These are phyloP conservation scores for Chelon labrosus DNA, from an alignment of 2,797 vertebrate species.

Conservation along the genomic window DNA sequence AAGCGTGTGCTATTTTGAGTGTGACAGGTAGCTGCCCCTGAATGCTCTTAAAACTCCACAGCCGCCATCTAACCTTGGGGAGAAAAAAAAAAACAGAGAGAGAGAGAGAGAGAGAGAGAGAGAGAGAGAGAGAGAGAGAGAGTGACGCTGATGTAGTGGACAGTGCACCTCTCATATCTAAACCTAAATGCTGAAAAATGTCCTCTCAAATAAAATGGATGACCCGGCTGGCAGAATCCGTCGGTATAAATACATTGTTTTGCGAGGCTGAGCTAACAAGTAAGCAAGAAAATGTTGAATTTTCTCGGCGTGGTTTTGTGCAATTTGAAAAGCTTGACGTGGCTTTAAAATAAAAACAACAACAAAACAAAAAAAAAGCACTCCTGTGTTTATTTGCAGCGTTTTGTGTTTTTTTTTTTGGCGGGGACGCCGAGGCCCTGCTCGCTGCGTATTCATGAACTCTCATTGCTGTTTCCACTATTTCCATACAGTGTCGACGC, in stretches of 20 bases:
- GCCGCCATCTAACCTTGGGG: constrained; percentile 75
- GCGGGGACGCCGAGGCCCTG: constrained; percentile 38
- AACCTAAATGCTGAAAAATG: constrained; percentile 83
- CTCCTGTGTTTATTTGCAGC: constrained; percentile 68
- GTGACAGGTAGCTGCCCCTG: constrained; percentile 56
- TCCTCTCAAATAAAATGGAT: constrained; percentile 79
- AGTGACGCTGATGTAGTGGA: constrained; percentile 80
- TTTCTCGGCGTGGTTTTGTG: constrained; percentile 54
- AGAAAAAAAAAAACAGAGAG: neutral
- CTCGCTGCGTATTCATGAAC: constrained; percentile 72
- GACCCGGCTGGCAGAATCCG: constrained; percentile 51
- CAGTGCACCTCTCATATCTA: constrained; percentile 67
- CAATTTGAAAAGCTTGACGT: constrained; percentile 64
- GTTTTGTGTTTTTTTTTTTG: constrained; percentile 50
- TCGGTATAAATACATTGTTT: constrained; percentile 75
- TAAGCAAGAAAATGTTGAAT: constrained; percentile 63
- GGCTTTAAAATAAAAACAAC: constrained; percentile 27
- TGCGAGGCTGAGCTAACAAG: constrained; percentile 70
- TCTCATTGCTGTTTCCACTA: constrained; percentile 70
- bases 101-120: constrained; percentile 41
- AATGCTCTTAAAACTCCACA: constrained; percentile 61
- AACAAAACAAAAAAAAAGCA: neutral
- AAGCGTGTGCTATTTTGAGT: constrained; percentile 24
- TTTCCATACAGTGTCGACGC: constrained; percentile 66
- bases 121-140: constrained; percentile 23